Evolutionary conservation across 2,888 invertebrate genomes (phyloP).

Genomic region (Eudasyphora cyanicolor): DNA sequence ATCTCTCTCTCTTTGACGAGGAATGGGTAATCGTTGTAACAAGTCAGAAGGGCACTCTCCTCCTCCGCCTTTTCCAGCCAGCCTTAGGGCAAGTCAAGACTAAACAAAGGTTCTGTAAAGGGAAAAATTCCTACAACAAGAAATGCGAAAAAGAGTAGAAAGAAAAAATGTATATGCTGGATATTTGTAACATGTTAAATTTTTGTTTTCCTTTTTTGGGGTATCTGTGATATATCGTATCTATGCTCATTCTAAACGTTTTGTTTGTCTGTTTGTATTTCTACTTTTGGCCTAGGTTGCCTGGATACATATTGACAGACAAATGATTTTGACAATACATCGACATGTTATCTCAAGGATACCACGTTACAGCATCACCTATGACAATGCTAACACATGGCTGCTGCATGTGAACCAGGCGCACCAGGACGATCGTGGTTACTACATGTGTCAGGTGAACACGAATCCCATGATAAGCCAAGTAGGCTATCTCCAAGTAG

Average conservation of each 20-base stretch:
- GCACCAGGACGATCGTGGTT: constrained; percentile 94
- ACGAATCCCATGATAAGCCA: constrained; percentile 97
- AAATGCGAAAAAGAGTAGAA: not conserved
- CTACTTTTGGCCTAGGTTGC: constrained; percentile 85
- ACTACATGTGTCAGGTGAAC: constrained; percentile 85
- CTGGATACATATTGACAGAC: constrained; percentile 96
- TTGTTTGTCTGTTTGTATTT: constrained; percentile 10
- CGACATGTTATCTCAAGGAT: constrained; percentile 94
- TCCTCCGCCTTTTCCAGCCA: no score
- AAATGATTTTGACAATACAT: constrained; percentile 96
- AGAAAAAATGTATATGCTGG: no score
- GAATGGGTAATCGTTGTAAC: not conserved
- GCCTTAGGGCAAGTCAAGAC: no score
- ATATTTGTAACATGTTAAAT: not conserved
- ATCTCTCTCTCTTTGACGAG: not conserved
- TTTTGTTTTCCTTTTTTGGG: not conserved
- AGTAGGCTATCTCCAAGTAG: constrained; percentile 95
- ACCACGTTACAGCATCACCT: constrained; percentile 94
- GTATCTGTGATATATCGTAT: not conserved
- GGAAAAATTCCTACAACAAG: not conserved
- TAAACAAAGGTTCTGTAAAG: not conserved
- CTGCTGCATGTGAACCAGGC: constrained; percentile 93
- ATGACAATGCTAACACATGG: constrained; percentile 96
- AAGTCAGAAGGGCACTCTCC: no score
- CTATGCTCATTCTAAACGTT: not conserved